Base-by-base conservation (phyloP, 2,113 vertebrate species). In the Poecile atricapillus region DNA sequence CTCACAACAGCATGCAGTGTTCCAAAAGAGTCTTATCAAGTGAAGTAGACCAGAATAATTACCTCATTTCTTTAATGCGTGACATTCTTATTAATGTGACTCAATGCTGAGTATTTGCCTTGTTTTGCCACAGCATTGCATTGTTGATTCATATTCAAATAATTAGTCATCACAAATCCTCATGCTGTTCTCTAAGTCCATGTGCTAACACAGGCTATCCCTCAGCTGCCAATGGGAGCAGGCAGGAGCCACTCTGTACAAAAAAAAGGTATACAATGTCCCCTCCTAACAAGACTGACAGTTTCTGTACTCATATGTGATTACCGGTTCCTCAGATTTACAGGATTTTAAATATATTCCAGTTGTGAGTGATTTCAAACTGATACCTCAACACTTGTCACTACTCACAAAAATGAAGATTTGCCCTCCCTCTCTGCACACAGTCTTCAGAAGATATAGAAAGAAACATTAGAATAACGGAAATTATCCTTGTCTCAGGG, bases 21-120 rank as follows among this genome's bases (percentile, higher is more conserved):
- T 95, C 80, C 93, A 94, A 73, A 73, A 83, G 94, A 89, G 83
- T 74, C 96, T 97, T 95, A 94, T 95, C 87, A 68, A 89, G 94
- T 95, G 96, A 97, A 97, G 91, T 94, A 97, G 96, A 96, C 95
- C 96, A 96, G 96, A 97, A 97, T 97, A 97, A 97, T 95, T 94
- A 85, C 87, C 75, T 95, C 83, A 73, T 96, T 97, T 90, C 89
- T 97, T 94, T 90, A 71, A 91, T 17, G 20, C 49, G 25, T 97
- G 94, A 97, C 92, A 95, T 87, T 96, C 87, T 86, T 97, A 90
- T 95, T 96, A 96, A 97, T 94, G 87, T 75, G 90, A 83, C 56
- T 90, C 79, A 75, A 20, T 35, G 59, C 63, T 5, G 28, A 92
- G 83, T 80, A 65, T 87, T 94, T 96, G 62, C 82, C 89, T 89